Evolutionary conservation across 23 tunicate species (phyloP), one percentile per base, ranked within the genome.

Genomic region (Styela plicata): DNA sequence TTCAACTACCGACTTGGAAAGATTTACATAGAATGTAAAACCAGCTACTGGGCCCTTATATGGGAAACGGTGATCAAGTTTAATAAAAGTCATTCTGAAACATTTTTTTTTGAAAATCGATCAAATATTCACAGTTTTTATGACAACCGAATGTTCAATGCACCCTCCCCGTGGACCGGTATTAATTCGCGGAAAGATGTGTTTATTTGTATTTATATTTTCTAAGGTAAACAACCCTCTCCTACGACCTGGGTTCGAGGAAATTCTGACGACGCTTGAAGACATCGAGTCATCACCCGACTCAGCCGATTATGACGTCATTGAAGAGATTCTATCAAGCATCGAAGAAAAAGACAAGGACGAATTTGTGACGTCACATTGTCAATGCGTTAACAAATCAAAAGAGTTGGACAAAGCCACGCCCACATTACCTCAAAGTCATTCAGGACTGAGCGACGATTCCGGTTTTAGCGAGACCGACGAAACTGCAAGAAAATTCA

Each of bases 391-490:
- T 7, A 44, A 44, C 57, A 7, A 44, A 44, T 44, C 57, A 13
- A 13, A 5, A 5, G 57, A 5, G 10, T 44, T 13, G 57, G 10
- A 44, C 57, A 44, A 44, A 13, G 57, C 7, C 57, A 44, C 57
- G 7, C 57, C 57, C 57, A 44, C 13, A 5, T 44, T 44, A 44
- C 57, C 57, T 25, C 71, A 67, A 27, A 67, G 71, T 13, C 71
- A 67, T 67, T 67, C 71, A 21, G 71, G 71, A 0, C 71, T 67
- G 17, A 67, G 71, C 31, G 71, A 67, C 71, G 71, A 67, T 0
- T 67, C 71, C 23, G 71, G 71, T 0, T 25, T 67, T 22, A 16
- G 32, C 71, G 71, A 67, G 17, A 18, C 71, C 71, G 71, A 25
- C 32, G 71, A 67, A 0, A 23, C 16, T 29, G 24, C 16, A 16